phyloP scores from a whole-genome alignment of 2,888 invertebrate genomes.

The Aromia moschata region DNA sequence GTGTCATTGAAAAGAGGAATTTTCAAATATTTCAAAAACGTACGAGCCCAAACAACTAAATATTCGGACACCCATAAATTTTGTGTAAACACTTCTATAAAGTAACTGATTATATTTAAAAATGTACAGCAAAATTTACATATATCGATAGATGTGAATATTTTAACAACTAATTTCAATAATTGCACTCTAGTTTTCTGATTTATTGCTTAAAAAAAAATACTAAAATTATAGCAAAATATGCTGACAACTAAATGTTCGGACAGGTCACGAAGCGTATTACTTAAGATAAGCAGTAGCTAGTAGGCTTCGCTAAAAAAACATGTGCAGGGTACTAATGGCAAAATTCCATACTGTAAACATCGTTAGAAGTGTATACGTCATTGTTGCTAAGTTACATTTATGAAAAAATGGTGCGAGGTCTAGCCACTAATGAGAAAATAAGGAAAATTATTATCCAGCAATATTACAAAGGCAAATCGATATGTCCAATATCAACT shows the following conservation, averaged over 20 bases:
- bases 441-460: slow-evolving; percentile 3
- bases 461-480: slow-evolving; percentile 9
- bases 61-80: neutral
- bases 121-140: neutral
- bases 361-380: slow-evolving; percentile 1
- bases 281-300: slow-evolving; percentile 10
- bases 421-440: slow-evolving; percentile 5
- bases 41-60: neutral
- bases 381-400: slow-evolving; percentile 1
- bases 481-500: slow-evolving; percentile 12
- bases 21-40: neutral
- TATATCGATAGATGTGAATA: neutral
- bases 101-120: neutral
- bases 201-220: neutral
- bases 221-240: slow-evolving; percentile 2
- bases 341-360: slow-evolving; percentile 8
- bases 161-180: neutral
- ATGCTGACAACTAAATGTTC: slow-evolving; percentile 8
- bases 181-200: neutral
- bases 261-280: slow-evolving; percentile 12
- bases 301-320: neutral
- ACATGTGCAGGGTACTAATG: slow-evolving; percentile 5
- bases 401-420: neutral
- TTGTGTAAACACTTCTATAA: neutral
- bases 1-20: too few relatives aligned